phyloP scores from a whole-genome alignment of 2,797 vertebrate species.

The Antrozous pallidus region DNA sequence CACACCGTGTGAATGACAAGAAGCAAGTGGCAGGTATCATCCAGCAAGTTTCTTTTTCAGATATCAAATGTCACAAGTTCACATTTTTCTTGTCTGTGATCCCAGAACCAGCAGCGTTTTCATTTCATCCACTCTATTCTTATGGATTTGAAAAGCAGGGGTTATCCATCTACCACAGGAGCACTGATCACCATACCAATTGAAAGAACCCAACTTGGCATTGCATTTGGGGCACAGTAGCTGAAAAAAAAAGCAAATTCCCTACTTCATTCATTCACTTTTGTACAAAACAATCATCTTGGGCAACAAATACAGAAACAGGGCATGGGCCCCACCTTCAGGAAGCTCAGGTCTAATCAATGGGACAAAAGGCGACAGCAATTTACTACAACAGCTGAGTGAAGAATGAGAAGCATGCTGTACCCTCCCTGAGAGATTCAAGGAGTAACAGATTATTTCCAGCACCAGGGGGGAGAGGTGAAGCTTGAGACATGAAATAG shows the following conservation, averaged over 20 bases:
- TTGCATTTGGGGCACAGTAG: constrained; percentile 94
- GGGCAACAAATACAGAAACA: not conserved
- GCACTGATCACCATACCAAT: constrained; percentile 94
- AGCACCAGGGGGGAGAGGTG: not conserved
- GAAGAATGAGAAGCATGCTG: not conserved
- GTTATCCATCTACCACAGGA: constrained; percentile 96
- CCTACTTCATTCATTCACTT: not conserved
- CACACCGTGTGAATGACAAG: not conserved
- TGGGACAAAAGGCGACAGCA: not conserved
- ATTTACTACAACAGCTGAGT: not conserved
- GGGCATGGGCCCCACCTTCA: not conserved
- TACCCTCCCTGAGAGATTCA: not conserved
- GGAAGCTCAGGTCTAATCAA: not conserved
- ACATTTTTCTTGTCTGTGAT: constrained; percentile 69
- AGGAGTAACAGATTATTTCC: not conserved
- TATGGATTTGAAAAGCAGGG: constrained; percentile 95
- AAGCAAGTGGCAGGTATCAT: not conserved
- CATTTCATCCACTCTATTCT: constrained; percentile 92
- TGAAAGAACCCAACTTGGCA: constrained; percentile 94
- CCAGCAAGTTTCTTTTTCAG: not conserved
- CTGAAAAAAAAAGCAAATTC: constrained; percentile 80
- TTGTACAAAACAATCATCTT: not conserved
- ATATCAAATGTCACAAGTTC: not conserved
- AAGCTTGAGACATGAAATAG: not conserved
- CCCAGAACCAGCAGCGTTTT: constrained; percentile 77